Base-by-base conservation (phyloP, 2,888 invertebrate species). In the Germaria angustata region DNA sequence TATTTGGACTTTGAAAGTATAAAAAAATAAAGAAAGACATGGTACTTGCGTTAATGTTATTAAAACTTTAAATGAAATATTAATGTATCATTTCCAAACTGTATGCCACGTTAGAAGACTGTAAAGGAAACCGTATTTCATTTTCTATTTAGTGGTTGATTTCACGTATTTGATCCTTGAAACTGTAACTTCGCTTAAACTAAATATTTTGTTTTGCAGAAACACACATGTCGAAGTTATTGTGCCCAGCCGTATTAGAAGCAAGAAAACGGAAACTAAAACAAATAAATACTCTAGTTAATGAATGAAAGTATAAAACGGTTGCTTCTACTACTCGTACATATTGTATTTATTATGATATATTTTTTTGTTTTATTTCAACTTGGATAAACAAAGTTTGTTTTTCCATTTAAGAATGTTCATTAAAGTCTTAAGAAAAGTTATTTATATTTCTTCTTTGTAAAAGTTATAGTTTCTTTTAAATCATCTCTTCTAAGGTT, bases 201-300 rank as follows among this genome's bases (percentile, higher is more conserved):
- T 49, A 41, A 41, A 49, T n/a, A 17, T 61, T 61, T 51, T 51
- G 22, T 4, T 44, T 13, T 46, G 9, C 17, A 20, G 7, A 32
- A 49, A 34, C 20, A 49, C 11, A 15, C 57, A 22, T 6, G 5
- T 28, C 13, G 0, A 39, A 7, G 22, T 17, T 9, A 1, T 15
- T 28, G 8, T 44, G 9, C 6, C 3, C 6, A 28, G 28, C 28
- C 28, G 6, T 28, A 28, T 28, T 28, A 6, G 28, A 28, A 28
- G 28, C 28, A 5, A 6, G 4, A 28, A 28, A 49, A 53, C 71
- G 59, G 71, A 51, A 68, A 72, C 59, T 71, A 63, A 72, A 73
- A 81, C 59, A 72, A n/a, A 73, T 49, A 81, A 77, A 61, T 73
- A 57, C 68, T 77, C 73, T 65, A 81, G 61, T 77, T 81, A 81